Evolutionary conservation across 2,888 invertebrate genomes (phyloP).

Genomic region (Drosophila planitibia): DNA sequence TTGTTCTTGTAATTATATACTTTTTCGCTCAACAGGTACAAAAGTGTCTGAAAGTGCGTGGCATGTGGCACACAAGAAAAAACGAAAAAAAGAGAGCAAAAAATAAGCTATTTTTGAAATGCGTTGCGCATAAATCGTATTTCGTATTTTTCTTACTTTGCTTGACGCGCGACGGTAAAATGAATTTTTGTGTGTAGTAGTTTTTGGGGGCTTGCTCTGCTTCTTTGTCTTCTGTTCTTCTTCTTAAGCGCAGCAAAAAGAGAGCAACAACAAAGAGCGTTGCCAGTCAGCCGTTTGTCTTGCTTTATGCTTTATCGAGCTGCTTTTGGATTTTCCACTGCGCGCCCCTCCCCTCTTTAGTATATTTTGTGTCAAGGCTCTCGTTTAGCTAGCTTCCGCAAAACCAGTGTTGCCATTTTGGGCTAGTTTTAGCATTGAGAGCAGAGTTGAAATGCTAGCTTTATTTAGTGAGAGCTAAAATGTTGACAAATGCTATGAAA

Average conservation of each 20-base stretch:
- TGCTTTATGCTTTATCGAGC: slow-evolving; percentile 10
- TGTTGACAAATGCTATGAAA: not conserved
- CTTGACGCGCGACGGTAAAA: slow-evolving; percentile 25
- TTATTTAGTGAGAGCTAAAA: not conserved
- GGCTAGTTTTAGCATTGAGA: not conserved
- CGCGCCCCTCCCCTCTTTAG: not conserved
- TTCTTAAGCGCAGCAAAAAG: slow-evolving; percentile 9
- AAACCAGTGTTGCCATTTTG: slow-evolving; percentile 6
- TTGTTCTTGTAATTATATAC: slow-evolving; percentile 58
- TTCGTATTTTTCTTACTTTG: slow-evolving; percentile 25
- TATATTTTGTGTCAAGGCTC: slow-evolving; percentile 50
- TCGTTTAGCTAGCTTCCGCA: slow-evolving; percentile 37
- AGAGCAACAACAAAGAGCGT: slow-evolving; percentile 27
- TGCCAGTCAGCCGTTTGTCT: slow-evolving; percentile 39
- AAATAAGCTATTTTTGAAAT: slow-evolving; percentile 68
- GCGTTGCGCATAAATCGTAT: slow-evolving; percentile 34
- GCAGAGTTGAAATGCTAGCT: not conserved
- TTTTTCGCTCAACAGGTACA: slow-evolving; percentile 74
- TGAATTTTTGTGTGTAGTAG: not conserved
- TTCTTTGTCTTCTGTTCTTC: not conserved
- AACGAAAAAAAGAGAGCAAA: slow-evolving; percentile 1
- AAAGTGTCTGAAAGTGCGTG: slow-evolving; percentile 43
- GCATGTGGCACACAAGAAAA: slow-evolving; percentile 32
- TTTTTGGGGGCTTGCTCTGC: not conserved
- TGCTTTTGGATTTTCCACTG: slow-evolving; percentile 20